Evolutionary conservation across 2,113 vertebrate species (phyloP).

Genomic region (Octodon degus): DNA sequence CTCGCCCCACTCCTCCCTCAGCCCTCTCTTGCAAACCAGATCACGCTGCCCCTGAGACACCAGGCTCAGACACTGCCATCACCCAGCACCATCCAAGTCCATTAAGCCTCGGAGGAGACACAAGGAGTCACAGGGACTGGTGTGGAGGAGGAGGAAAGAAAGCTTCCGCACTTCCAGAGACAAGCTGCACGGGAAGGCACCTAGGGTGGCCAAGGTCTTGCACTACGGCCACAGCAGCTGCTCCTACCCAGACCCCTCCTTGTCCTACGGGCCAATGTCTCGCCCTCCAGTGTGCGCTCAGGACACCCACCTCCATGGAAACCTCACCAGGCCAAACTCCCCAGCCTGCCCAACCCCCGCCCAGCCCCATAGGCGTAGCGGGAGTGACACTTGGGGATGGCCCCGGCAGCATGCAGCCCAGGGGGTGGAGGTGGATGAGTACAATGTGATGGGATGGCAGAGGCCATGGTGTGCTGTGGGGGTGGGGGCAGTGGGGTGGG

Average conservation of each 20-base stretch:
- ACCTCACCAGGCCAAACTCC: background rate
- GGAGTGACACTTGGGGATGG: background rate
- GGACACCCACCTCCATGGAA: background rate
- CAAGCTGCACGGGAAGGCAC: background rate
- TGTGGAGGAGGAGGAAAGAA: background rate
- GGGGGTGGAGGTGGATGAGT: background rate
- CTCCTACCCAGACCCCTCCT: background rate
- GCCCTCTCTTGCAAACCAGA: background rate
- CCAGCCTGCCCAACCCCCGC: background rate
- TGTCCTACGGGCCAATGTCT: fast-evolving
- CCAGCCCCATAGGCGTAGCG: background rate
- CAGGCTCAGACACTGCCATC: too few species aligned
- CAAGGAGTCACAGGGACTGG: background rate
- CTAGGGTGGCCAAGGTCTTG: background rate
- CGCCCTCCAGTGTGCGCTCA: background rate
- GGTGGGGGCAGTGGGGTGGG: constrained; percentile 77
- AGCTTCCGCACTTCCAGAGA: background rate
- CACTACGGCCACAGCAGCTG: background rate
- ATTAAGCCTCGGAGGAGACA: background rate
- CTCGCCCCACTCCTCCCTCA: background rate
- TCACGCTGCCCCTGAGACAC: background rate
- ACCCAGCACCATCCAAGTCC: background rate
- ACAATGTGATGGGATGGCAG: background rate
- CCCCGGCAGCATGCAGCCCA: constrained; percentile 68
- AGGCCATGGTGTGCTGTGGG: background rate